These are phyloP conservation scores for Paedocypris sp. DNA, from an alignment of 2,113 vertebrate genomes.

Conservation along the genomic window DNA sequence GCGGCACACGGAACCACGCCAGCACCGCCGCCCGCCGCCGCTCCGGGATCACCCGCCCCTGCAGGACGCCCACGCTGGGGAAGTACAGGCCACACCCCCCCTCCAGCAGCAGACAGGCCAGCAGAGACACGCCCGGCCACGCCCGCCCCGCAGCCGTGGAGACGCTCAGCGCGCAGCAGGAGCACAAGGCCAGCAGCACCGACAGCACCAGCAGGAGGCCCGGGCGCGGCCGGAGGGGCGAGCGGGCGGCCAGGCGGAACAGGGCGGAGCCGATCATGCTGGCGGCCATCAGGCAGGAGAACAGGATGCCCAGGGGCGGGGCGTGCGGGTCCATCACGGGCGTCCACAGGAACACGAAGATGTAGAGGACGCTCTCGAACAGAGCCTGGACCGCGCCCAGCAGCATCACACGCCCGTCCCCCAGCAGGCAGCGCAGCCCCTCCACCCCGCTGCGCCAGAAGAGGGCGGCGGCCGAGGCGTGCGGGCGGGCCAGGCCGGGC, in stretches of 20 bases:
- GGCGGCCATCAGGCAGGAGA: conserved; percentile 84
- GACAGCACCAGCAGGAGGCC: conserved; percentile 77
- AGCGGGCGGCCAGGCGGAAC: conserved; percentile 74
- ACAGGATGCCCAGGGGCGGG: conserved; percentile 79
- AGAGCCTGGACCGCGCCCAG: conserved; percentile 81
- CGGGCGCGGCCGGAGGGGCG: conserved; percentile 75
- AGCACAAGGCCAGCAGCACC: conserved; percentile 79
- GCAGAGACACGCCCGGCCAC: conserved; percentile 72
- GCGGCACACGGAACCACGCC: conserved; percentile 82
- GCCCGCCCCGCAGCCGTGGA: conserved; percentile 79
- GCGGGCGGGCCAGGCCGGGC: no score
- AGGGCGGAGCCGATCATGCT: conserved; percentile 76
- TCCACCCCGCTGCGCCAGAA: conserved; percentile 70
- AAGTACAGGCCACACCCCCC: conserved; percentile 85
- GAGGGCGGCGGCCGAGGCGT: conserved; percentile 39
- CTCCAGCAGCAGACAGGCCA: conserved; percentile 84
- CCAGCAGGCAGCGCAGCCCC: conserved; percentile 73
- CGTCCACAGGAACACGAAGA: conserved; percentile 92
- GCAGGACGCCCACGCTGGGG: conserved; percentile 82
- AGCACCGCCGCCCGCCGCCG: conserved; percentile 70
- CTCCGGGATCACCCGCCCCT: conserved; percentile 76
- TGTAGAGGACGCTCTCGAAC: conserved; percentile 86
- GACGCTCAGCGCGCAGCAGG: conserved; percentile 85
- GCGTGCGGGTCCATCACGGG: conserved; percentile 81
- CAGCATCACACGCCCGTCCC: conserved; percentile 75